Conservation (phyloP, 35 echinoderm and acorn worm species). For the Apostichopus parvimensis region DNA sequence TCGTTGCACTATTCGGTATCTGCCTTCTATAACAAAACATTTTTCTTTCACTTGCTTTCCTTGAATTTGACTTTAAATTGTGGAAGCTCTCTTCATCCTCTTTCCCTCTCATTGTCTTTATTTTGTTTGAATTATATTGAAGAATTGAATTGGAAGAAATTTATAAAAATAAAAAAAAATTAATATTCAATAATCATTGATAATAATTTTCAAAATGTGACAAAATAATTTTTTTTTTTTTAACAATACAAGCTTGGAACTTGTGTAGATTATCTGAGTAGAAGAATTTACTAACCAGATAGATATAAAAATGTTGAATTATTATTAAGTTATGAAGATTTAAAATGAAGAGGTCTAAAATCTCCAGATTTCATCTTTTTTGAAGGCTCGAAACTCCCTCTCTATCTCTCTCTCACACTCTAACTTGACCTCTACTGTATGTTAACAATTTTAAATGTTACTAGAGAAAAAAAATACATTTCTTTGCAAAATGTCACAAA, state of each 20-base stretch:
- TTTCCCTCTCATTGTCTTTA: background rate
- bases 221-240: background rate
- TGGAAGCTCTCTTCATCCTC: background rate
- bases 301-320: too few species aligned
- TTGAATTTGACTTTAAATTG: background rate
- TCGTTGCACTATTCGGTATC: conserved; percentile 17
- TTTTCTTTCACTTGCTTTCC: background rate
- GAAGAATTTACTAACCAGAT: background rate
- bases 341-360: too few species aligned
- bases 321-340: too few species aligned
- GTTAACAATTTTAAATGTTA: conserved; percentile 33
- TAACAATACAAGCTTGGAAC: background rate
- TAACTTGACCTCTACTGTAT: background rate
- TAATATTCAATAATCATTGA: conserved; percentile 13
- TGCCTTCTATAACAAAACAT: background rate
- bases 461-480: conserved; percentile 2
- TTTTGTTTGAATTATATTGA: conserved; percentile 8
- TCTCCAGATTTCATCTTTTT: too few species aligned
- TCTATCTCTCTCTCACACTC: too few species aligned
- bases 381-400: too few species aligned
- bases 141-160: background rate
- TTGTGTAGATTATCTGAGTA: background rate
- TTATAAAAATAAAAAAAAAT: background rate
- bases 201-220: conserved; percentile 17
- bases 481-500: conserved; percentile 32